Evolutionary conservation across 2,888 invertebrate genomes (phyloP), one percentile per base, ranked within the genome.

Genomic region (Euplagia quadripunctaria): DNA sequence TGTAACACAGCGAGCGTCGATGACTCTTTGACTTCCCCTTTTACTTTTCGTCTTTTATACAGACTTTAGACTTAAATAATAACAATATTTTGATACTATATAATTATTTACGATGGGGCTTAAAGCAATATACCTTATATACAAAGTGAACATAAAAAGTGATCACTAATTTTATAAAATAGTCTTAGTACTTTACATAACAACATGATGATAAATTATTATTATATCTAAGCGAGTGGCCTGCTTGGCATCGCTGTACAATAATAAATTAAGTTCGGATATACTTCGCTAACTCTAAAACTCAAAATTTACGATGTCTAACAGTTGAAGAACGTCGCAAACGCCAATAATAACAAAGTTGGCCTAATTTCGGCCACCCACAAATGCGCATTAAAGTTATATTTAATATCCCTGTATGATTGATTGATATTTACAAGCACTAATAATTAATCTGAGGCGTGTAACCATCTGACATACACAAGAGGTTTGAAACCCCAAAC

Each of bases 341-440:
- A 85, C 77, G 91, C 91, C 88, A 92, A 91, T 89, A 92, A 90
- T 89, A 93, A 91, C 89, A 92, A 84, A 85, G 80, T 87, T 87
- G 87, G 82, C 90, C 90, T 91, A 90, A 90, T 91, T 92, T 87
- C 85, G 81, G 81, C 83, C 81, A 79, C 73, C 73, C 72, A 81
- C 74, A 74, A 81, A 75, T 74, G 74, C 78, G 73, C 68, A 75
- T 77, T 76, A 67, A 76, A 78, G 71, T 81, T 72, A 77, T 81
- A 79, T 79, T 76, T 73, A 75, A 78, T 82, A 81, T 74, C 70
- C 73, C 8, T 69, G 64, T 78, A 78, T 83, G 82, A 82, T 79
- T 82, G 79, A 82, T 84, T 84, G 77, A 61, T 77, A 72, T 80
- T 75, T 79, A 52, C 52, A 42, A 55, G 52, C 42, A 68, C 11